These are phyloP conservation scores for Poecilia picta DNA, from an alignment of 2,797 vertebrate genomes.

Conservation along the genomic window DNA sequence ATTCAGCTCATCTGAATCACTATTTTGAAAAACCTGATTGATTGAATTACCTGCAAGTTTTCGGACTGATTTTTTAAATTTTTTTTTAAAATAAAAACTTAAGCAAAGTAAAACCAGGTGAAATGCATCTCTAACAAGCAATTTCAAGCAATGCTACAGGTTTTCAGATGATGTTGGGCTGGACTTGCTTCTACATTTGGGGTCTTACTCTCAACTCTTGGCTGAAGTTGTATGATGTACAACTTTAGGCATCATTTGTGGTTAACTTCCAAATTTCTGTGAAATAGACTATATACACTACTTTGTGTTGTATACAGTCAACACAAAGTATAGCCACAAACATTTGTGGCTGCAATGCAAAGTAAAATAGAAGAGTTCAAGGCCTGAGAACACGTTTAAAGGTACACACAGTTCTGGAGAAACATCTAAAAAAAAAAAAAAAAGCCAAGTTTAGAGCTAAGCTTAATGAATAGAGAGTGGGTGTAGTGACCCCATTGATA, in stretches of 20 bases:
- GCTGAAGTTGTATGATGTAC: too few relatives aligned
- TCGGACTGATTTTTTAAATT: too few relatives aligned
- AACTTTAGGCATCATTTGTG: not conserved
- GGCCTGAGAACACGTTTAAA: not conserved
- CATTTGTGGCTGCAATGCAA: not conserved
- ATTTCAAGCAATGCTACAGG: not conserved
- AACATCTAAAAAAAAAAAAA: not conserved
- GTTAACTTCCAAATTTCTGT: not conserved
- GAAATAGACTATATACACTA: not conserved
- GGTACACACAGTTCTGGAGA: not conserved
- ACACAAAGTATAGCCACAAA: too few relatives aligned
- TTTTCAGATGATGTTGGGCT: not conserved
- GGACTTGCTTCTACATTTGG: not conserved
- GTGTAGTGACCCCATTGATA: not conserved
- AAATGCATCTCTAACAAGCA: not conserved
- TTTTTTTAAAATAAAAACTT: too few relatives aligned
- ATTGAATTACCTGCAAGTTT: not conserved
- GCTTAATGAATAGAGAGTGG: not conserved
- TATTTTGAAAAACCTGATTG: not conserved
- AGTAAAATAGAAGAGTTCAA: not conserved
- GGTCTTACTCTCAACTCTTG: not conserved
- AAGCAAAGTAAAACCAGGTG: not conserved
- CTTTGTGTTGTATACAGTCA: too few relatives aligned
- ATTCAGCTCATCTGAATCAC: not conserved
- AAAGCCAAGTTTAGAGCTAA: not conserved